These are phyloP conservation scores for Merops nubicus DNA, from an alignment of 2,113 vertebrate species.

Conservation along the genomic window DNA sequence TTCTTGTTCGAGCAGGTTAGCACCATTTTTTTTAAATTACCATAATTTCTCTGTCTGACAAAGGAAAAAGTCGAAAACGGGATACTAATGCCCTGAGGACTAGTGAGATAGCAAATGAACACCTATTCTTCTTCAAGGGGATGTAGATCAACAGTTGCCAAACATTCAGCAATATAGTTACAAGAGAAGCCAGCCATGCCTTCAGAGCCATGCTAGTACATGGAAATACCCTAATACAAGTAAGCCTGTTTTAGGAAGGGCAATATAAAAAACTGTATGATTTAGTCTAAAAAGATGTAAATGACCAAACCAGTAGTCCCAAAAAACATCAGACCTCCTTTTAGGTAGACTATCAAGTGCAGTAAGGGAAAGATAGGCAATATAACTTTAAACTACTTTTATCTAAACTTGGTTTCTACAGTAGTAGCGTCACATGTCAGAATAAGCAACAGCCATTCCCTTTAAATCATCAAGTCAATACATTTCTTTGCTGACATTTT, in stretches of 20 bases:
- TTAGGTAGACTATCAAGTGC: background rate
- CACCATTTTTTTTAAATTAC: background rate
- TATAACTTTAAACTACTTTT: background rate
- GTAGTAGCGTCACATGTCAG: background rate
- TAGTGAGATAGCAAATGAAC: background rate
- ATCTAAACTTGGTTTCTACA: background rate
- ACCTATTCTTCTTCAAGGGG: fast-evolving
- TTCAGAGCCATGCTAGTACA: background rate
- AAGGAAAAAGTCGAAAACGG: background rate
- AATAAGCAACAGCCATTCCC: background rate
- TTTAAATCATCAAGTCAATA: background rate
- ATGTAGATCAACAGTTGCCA: background rate
- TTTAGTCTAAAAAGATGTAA: background rate
- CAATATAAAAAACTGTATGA: background rate
- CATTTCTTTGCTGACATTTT: background rate
- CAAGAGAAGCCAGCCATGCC: background rate
- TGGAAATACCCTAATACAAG: background rate
- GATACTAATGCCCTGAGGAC: background rate
- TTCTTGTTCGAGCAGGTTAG: background rate
- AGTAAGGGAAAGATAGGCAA: background rate
- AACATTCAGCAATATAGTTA: background rate
- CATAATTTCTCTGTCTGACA: background rate
- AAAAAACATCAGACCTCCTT: background rate
- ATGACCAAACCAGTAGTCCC: background rate
- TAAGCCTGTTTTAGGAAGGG: background rate